These are phyloP conservation scores for Bergia puertoricense DNA, from an alignment of 92 coral and sea anemone genomes.

Conservation along the genomic window DNA sequence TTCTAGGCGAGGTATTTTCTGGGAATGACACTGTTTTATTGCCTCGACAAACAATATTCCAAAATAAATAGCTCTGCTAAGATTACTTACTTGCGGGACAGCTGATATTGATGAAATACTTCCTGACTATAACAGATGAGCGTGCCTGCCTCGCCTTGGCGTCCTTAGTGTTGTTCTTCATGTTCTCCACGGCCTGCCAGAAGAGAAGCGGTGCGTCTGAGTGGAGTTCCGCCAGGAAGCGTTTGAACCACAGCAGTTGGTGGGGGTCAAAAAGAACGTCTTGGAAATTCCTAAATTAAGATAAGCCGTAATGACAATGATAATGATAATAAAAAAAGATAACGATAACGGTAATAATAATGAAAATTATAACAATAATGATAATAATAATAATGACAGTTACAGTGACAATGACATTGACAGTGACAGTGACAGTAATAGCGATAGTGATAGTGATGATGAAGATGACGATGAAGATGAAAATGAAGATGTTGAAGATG, in stretches of 20 bases:
- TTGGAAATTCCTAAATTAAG: constrained; percentile 61
- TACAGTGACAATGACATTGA: too few relatives aligned
- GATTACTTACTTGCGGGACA: constrained; percentile 73
- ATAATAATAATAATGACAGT: not conserved
- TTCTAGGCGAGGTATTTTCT: too few relatives aligned
- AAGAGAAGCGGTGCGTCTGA: constrained; percentile 78
- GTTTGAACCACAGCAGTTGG: constrained; percentile 80
- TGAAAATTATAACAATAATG: too few relatives aligned
- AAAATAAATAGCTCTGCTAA: not conserved
- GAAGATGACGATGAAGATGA: too few relatives aligned
- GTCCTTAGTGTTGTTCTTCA: constrained; percentile 90
- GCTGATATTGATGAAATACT: constrained; percentile 84
- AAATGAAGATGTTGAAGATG: too few relatives aligned
- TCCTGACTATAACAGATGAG: constrained; percentile 71
- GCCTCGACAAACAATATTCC: not conserved
- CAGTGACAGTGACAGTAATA: not conserved
- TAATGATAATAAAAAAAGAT: too few relatives aligned
- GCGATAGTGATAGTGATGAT: too few relatives aligned
- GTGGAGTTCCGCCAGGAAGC: constrained; percentile 70
- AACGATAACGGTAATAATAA: too few relatives aligned
- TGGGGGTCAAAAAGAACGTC: constrained; percentile 74
- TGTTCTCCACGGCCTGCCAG: constrained; percentile 97
- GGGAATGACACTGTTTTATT: not conserved
- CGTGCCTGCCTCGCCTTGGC: constrained; percentile 86
- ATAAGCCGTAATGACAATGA: not conserved